Evolutionary conservation across 2,888 invertebrate species (phyloP), one percentile per base, ranked within the genome.

Genomic region (Lomographa bimaculata): DNA sequence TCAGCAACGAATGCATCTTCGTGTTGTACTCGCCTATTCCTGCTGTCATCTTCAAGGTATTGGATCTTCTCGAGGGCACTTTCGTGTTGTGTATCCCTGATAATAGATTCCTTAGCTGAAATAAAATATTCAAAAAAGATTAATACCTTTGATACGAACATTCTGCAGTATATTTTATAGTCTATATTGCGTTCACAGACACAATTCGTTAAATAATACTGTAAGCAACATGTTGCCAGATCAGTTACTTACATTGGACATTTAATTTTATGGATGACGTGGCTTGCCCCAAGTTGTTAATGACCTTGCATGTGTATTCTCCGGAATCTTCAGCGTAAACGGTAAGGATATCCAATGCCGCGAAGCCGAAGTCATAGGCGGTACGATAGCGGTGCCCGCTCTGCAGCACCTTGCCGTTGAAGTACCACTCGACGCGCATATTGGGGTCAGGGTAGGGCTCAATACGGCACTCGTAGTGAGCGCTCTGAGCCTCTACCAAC

Each of bases 321-420:
- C 98, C 98, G 50, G 96, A 95, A 77, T 99, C 99, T 86, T 97
- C 97, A 7, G 95, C 95, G 64, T 97, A 97, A 1, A 97, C 97
- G 21, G 97, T 96, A 12, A 98, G 91, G 46, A 99, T 96, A 75
- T 99, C 99, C 48, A 99, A 91, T 33, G 98, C 96, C 39, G 98
- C 97, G 80, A 98, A 98, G 25, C 99, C 99, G 77, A 99, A 99
- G 75, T 99, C 98, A 68, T 95, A 96, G 27, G 97, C 95, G 27
- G 98, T 98, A 67, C 97, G 93, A 90, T 96, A 97, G 47, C 98
- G 93, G 71, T 98, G 97, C 37, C 96, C 96, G 47, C 94, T 95
- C 62, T 94, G 94, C 28, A 97, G 84, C 24, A 97, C 96, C 76
- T 97, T 94, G 27, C 96, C 97, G 76, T 98, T 97, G 66, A 97